Base-by-base conservation (phyloP, 2,113 vertebrate species). In the Donacobius atricapilla region DNA sequence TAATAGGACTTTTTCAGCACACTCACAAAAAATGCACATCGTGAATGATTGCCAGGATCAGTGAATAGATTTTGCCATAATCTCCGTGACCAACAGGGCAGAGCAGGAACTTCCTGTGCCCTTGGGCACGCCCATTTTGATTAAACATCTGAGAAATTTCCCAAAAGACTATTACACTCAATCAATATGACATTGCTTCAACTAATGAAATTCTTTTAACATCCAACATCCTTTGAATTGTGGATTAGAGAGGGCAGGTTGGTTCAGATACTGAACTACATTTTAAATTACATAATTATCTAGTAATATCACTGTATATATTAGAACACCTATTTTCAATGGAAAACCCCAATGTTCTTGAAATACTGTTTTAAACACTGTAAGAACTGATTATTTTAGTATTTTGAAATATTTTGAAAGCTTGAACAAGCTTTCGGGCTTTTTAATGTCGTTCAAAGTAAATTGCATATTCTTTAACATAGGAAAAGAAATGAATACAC, bases 121-220 rank as follows among this genome's bases (percentile, higher is more conserved):
- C 65, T 87, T 58, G 56, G 51, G 83, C 96, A 57, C 69, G 89
- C 71, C 72, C 4, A 19, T 90, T 97, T 97, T 83, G 72, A 95
- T 94, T 93, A 95, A 96, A 97, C 65, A 68, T 91, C 89, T 90
- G 42, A 97, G 88, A 90, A 97, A 95, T 91, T 94, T 96, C 94
- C 66, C 80, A 48, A 72, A 96, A 96, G 88, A 84, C 84, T 83
- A 72, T 96, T 97, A 95, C 5, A 18, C 37, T 94, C 86, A 75
- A 89, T 97, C 96, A 97, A 96, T 83, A 96, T 84, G 94, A 92
- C 93, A 95, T 89, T 91, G 75, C 83, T 96, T 89, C 81, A 92
- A 37, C 54, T 85, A 96, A 93, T 53, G 9, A 96, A 94, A 93
- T 87, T 95, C 94, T 96, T 94, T 96, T 95, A 96, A 96, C 92